These are phyloP conservation scores for Hermaeophaga mercurialis DNA, from an alignment of 2,888 invertebrate genomes.

Conservation along the genomic window DNA sequence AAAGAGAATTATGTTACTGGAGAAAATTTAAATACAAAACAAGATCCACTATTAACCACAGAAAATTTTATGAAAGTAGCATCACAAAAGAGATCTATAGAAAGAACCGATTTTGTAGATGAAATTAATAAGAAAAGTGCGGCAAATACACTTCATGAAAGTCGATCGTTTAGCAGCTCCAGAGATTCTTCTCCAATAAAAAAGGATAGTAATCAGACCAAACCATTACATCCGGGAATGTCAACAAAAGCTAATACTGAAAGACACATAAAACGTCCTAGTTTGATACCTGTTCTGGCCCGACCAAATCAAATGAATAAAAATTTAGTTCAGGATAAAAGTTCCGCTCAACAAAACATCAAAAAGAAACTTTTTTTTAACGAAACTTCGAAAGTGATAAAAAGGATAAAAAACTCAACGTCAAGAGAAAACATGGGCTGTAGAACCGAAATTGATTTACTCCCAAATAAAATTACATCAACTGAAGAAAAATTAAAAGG, in stretches of 20 bases:
- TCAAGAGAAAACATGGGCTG: not conserved
- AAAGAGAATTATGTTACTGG: not conserved
- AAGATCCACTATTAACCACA: not conserved
- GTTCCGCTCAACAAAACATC: not conserved
- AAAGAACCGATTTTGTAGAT: constrained; percentile 37
- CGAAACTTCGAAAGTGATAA: not conserved
- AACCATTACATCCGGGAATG: not conserved
- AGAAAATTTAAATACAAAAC: not conserved
- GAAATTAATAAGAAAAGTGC: constrained; percentile 30
- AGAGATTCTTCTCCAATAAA: constrained; percentile 43
- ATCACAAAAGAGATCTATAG: constrained; percentile 11
- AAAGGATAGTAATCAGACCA: not conserved
- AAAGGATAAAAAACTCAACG: not conserved
- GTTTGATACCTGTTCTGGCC: constrained; percentile 25
- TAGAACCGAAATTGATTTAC: constrained; percentile 2
- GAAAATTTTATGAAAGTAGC: not conserved
- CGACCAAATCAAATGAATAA: not conserved
- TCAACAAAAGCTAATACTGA: not conserved
- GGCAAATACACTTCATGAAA: constrained; percentile 42
- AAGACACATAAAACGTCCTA: constrained; percentile 17
- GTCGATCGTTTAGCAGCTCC: constrained; percentile 37
- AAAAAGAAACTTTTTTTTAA: not conserved
- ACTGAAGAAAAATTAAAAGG: constrained; percentile 33
- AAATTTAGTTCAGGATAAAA: not conserved
- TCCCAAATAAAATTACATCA: constrained; percentile 25